Evolutionary conservation across 2,888 invertebrate species (phyloP).

Genomic region (Sarcophaga rosellei): DNA sequence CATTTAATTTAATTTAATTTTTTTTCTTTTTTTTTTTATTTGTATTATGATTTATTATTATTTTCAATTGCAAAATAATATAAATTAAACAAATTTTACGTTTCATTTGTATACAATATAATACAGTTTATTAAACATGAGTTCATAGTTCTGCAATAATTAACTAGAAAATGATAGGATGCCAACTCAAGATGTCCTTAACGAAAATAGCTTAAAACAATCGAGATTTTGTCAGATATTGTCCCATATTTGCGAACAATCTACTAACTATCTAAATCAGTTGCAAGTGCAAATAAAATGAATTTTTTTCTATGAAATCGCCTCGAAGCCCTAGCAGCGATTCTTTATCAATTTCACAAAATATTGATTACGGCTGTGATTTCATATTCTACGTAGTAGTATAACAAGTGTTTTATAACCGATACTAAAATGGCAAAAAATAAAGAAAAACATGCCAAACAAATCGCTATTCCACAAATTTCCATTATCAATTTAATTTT

Average conservation of each 20-base stretch:
- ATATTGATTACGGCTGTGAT: neutral
- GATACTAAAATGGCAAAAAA: neutral
- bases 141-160: neutral
- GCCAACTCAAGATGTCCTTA: too few species aligned
- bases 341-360: too few species aligned
- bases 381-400: constrained; percentile 4
- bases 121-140: neutral
- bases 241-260: too few species aligned
- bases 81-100: neutral
- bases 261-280: too few species aligned
- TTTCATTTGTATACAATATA: neutral
- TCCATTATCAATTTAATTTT: neutral
- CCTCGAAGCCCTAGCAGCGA: too few species aligned
- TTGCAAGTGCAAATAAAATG: too few species aligned
- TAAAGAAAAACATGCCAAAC: too few species aligned
- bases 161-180: too few species aligned
- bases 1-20: neutral
- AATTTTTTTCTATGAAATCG: too few species aligned
- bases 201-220: too few species aligned
- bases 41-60: neutral
- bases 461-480: neutral
- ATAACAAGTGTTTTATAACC: neutral
- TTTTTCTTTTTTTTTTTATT: neutral
- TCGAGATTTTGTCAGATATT: constrained; percentile 3
- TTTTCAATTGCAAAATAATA: neutral